Evolutionary conservation across 2,797 vertebrate genomes (phyloP), one percentile per base, ranked within the genome.

Genomic region (Serranus cabrilla): DNA sequence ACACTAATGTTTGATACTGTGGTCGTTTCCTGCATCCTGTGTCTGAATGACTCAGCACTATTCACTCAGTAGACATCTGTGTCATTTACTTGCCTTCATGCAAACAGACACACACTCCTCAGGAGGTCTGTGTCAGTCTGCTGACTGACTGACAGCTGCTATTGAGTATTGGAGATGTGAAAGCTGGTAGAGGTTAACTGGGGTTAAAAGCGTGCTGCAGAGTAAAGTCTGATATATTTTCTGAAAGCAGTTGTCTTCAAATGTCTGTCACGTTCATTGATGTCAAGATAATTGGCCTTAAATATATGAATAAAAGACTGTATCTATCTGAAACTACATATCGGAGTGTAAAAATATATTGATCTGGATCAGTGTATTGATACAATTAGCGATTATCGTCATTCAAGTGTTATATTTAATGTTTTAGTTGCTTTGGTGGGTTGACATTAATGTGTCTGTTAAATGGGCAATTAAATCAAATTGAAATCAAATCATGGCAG

Each of bases 111-210:
- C 68, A 51, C 46, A 16, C 86, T 74, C 92, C 39, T 84, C 87
- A 78, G 90, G 90, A 90, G 87, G 90, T 65, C 87, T 77, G 63
- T 14, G 72, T 85, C 40, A 11, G 58, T 14, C 43, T 20, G 54
- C 7, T 59, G 70, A 63, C 57, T 88, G 91, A 93, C 47, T 91
- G 91, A 87, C 91, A 82, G 90, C 65, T 92, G 91, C 80, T 87
- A 55, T 87, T 87, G 81, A 85, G 74, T 23, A 12, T 56, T 43
- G 7, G 70, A 72, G 50, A 45, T 52, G 49, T 83, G 75, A 77
- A 92, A 82, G 84, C 87, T 85, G 85, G 16, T 63, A 0, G 46
- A 86, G 89, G 92, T 93, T 91, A 93, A 92, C 80, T 69, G 83
- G 85, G 91, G 89, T 92, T 88, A 90, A 87, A 89, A 85, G 75